These are phyloP conservation scores for Dufourea novaeangliae DNA, from an alignment of 1,140 invertebrate genomes.

Conservation along the genomic window DNA sequence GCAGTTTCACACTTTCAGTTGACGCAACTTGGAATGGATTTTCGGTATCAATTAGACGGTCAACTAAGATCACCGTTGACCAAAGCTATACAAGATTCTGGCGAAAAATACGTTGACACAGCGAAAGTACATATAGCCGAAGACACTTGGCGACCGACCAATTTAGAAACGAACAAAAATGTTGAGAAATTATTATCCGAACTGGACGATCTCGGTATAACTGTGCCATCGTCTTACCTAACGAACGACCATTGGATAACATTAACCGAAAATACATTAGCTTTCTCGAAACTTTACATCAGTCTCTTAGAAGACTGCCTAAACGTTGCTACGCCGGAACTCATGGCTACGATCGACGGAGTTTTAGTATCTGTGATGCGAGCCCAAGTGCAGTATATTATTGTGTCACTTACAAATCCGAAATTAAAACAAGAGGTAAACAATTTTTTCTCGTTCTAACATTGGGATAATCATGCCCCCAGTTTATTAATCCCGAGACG, in stretches of 20 bases:
- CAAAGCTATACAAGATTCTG: conserved; percentile 85
- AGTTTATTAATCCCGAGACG: background rate
- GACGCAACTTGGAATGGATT: conserved; percentile 88
- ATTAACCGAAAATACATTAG: conserved; percentile 87
- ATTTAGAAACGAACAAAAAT: conserved; percentile 84
- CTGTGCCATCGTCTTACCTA: conserved; percentile 69
- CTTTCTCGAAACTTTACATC: conserved; percentile 87
- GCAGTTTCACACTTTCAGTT: conserved; percentile 81
- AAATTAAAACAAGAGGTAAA: conserved; percentile 84
- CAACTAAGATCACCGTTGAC: conserved; percentile 87
- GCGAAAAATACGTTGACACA: conserved; percentile 89
- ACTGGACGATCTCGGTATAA: conserved; percentile 80
- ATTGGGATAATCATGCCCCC: background rate
- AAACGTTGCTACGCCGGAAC: conserved; percentile 85
- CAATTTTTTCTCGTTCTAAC: background rate
- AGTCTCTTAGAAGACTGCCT: conserved; percentile 87
- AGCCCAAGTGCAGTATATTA: conserved; percentile 86
- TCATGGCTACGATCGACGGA: conserved; percentile 84
- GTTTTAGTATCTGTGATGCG: conserved; percentile 85
- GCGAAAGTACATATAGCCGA: conserved; percentile 87
- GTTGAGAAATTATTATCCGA: conserved; percentile 79
- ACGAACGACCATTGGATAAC: conserved; percentile 86
- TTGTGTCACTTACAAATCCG: conserved; percentile 83
- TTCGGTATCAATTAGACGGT: conserved; percentile 92
- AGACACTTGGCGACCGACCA: conserved; percentile 88